These are phyloP conservation scores for Strigamia transsilvanica DNA, from an alignment of 2,888 invertebrate species.

Conservation along the genomic window DNA sequence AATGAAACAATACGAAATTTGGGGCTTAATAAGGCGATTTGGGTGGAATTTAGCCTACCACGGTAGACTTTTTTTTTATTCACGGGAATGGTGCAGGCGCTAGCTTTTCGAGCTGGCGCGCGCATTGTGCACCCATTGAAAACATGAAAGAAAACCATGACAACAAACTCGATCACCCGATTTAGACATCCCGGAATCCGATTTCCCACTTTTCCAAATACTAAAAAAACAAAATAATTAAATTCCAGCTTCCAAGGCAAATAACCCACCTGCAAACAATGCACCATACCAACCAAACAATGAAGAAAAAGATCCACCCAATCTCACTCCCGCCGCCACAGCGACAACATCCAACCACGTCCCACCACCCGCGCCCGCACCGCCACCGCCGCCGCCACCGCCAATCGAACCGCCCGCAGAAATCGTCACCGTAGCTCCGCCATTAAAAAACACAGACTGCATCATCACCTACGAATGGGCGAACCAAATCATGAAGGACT, in stretches of 20 bases:
- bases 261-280: constrained; percentile 1
- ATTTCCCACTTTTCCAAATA: too few relatives aligned
- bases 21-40: too few relatives aligned
- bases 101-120: background rate
- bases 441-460: background rate
- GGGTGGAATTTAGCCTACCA: background rate
- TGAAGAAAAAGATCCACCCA: background rate
- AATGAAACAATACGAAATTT: too few relatives aligned
- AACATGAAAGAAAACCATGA: background rate
- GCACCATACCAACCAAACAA: constrained; percentile 4
- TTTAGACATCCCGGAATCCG: too few relatives aligned
- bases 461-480: constrained; percentile 61
- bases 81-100: background rate
- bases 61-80: background rate
- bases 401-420: background rate
- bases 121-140: background rate
- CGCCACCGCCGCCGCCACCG: background rate
- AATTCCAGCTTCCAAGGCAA: constrained; percentile 33
- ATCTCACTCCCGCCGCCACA: background rate
- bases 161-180: too few relatives aligned
- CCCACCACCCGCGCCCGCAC: background rate
- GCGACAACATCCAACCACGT: background rate
- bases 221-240: too few relatives aligned
- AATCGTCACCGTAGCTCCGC: background rate
- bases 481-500: constrained; percentile 67